phyloP scores from a whole-genome alignment of 2,888 invertebrate genomes.

The Caenorhabditis sp. region DNA sequence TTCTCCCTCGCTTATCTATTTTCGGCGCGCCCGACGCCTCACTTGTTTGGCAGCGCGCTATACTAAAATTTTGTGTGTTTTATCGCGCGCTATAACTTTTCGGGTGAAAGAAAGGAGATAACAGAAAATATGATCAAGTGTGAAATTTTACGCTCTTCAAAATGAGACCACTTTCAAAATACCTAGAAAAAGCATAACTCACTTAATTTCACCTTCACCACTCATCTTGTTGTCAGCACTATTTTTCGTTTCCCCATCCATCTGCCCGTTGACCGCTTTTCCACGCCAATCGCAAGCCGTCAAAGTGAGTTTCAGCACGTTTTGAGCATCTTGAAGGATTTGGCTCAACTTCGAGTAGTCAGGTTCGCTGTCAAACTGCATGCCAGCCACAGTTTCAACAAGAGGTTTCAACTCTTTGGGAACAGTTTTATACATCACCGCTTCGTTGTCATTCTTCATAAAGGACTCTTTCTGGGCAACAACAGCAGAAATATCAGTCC shows the following conservation, averaged over 20 bases:
- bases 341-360: slow-evolving; percentile 1
- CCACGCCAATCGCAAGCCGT: slow-evolving; percentile 10
- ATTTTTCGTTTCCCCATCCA: slow-evolving; percentile 7
- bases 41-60: background rate
- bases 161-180: no score
- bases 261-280: background rate
- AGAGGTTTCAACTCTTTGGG: background rate
- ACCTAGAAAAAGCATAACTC: no score
- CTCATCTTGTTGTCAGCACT: slow-evolving; percentile 2
- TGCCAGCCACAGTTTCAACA: background rate
- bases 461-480: background rate
- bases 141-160: no score
- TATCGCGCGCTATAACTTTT: no score
- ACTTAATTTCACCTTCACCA: background rate
- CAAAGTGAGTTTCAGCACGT: background rate
- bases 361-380: slow-evolving; percentile 6
- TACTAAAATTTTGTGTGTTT: no score
- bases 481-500: background rate
- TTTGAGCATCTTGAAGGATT: background rate
- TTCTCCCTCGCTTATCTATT: background rate
- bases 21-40: background rate
- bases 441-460: slow-evolving; percentile 11
- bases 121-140: no score
- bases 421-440: background rate
- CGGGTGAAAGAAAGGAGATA: no score